phyloP scores from a whole-genome alignment of 2,888 invertebrate species.

The Corbicula japonica region DNA sequence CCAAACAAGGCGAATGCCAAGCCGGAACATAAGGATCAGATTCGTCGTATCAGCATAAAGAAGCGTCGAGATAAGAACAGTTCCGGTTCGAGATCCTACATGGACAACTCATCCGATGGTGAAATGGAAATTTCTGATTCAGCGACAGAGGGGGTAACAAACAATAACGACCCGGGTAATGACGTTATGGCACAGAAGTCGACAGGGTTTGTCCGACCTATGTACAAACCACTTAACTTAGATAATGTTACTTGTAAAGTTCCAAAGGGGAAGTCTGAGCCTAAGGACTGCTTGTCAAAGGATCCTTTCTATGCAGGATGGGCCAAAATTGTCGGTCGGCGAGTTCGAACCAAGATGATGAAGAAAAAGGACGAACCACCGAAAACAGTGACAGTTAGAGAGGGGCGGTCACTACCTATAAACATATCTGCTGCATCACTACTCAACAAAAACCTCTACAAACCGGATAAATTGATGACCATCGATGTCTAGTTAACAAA shows the following conservation, averaged over 20 bases:
- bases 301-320: slow-evolving; percentile 56
- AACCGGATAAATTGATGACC: slow-evolving; percentile 12
- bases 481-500: too few relatives aligned
- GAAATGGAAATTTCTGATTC: slow-evolving; percentile 9
- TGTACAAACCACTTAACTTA: slow-evolving; percentile 55
- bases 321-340: slow-evolving; percentile 58
- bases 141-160: background rate
- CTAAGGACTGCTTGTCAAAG: slow-evolving; percentile 57
- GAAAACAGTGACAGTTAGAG: slow-evolving; percentile 32
- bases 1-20: too few relatives aligned
- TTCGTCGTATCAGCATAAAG: too few relatives aligned
- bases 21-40: too few relatives aligned
- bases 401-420: slow-evolving; percentile 47
- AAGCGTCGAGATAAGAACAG: too few relatives aligned
- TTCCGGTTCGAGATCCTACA: background rate
- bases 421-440: slow-evolving; percentile 7
- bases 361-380: slow-evolving; percentile 26
- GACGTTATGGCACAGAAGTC: slow-evolving; percentile 29
- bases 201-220: slow-evolving; percentile 36
- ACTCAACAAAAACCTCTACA: background rate
- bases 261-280: slow-evolving; percentile 54
- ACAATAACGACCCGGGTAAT: background rate
- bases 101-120: background rate
- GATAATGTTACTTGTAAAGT: slow-evolving; percentile 50
- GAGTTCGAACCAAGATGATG: slow-evolving; percentile 32